A percentile compares a stretch with the other conserved stretches of the same genome.
phyloP scores from a whole-genome alignment of 2,888 invertebrate genomes.

The Heliconius erato region DNA sequence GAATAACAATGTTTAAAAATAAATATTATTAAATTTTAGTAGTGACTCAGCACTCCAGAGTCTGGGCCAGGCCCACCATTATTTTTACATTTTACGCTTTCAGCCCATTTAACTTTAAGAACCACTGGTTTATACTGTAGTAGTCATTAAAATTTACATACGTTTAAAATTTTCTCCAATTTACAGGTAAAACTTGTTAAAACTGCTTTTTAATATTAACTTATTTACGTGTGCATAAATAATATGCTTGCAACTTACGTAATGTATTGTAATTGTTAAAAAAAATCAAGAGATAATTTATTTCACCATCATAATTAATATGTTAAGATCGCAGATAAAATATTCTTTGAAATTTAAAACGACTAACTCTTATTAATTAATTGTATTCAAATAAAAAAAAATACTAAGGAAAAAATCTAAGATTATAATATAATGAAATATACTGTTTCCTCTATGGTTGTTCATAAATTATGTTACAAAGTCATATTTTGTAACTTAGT shows the following conservation, averaged over 20 bases:
- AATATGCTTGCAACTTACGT: neutral
- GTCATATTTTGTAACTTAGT: too few relatives aligned
- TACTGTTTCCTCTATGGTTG: too few relatives aligned
- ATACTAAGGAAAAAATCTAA: too few relatives aligned
- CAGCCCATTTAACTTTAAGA: neutral
- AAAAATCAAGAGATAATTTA: neutral
- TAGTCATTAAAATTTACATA: conserved; percentile 13
- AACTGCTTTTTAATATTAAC: neutral
- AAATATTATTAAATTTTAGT: neutral
- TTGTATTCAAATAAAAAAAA: too few relatives aligned
- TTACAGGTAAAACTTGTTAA: conserved; percentile 6
- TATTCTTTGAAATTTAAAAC: neutral
- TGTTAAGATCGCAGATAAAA: neutral
- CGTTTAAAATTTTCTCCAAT: neutral
- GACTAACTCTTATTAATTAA: neutral
- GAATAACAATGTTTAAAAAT: too few relatives aligned
- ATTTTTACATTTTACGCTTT: neutral
- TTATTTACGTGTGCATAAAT: neutral
- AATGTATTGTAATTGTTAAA: neutral
- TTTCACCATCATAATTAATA: neutral
- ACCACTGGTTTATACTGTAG: neutral
- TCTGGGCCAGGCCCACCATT: neutral
- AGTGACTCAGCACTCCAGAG: neutral
- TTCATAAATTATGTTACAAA: too few relatives aligned
- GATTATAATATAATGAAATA: too few relatives aligned